These are phyloP conservation scores for Plagiodera versicolora DNA, from an alignment of 2,888 invertebrate genomes.

Conservation along the genomic window DNA sequence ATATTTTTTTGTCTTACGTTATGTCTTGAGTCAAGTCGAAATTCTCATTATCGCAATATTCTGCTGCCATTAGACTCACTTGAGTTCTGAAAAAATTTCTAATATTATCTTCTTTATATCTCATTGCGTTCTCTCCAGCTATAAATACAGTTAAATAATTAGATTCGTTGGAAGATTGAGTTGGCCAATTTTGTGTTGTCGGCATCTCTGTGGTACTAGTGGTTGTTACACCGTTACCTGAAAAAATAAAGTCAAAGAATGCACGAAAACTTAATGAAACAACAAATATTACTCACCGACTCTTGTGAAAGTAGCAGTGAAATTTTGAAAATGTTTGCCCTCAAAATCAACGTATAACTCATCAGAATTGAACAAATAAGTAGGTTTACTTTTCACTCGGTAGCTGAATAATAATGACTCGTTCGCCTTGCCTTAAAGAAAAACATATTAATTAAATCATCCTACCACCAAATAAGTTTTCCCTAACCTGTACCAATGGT, in stretches of 20 bases:
- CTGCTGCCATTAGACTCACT: conserved; percentile 31
- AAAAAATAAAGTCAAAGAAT: too few relatives aligned
- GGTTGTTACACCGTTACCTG: conserved; percentile 32
- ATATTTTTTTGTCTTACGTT: conserved; percentile 28
- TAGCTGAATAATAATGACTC: conserved; percentile 29
- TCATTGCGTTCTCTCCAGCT: conserved; percentile 20
- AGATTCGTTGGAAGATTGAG: conserved; percentile 24
- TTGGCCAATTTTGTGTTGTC: conserved; percentile 31
- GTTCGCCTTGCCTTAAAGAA: conserved; percentile 20
- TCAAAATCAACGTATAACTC: conserved; percentile 23
- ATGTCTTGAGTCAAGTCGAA: conserved; percentile 30
- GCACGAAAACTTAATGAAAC: too few relatives aligned
- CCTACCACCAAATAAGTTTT: background rate
- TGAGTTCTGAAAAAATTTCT: conserved; percentile 16
- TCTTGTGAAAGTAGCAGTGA: conserved; percentile 28
- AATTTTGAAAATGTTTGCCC: conserved; percentile 22
- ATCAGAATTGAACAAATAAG: conserved; percentile 31
- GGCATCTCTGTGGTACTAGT: conserved; percentile 28
- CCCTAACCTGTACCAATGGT: conserved; percentile 6
- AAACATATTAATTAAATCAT: background rate
- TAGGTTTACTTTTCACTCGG: conserved; percentile 17
- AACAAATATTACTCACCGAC: conserved; percentile 35
- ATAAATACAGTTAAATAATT: conserved; percentile 29
- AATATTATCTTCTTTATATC: conserved; percentile 16
- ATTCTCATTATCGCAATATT: conserved; percentile 31